A percentile compares a stretch with the other conserved stretches of the same genome.
Evolutionary conservation across 2,113 vertebrate genomes (phyloP).

Genomic region (Oxyruncus cristatus): DNA sequence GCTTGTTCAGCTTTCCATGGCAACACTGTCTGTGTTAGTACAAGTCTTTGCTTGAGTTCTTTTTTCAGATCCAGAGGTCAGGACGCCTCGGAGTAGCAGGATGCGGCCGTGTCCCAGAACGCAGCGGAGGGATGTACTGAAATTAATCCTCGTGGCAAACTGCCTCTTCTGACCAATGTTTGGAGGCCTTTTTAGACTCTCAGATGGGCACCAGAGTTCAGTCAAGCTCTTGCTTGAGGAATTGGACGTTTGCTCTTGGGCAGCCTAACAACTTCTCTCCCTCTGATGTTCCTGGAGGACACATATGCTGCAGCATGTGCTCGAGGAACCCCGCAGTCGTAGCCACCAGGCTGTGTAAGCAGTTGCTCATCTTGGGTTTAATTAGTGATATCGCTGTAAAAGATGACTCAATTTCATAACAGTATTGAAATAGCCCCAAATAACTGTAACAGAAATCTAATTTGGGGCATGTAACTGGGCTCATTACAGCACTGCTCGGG

Average conservation of each 20-base stretch:
- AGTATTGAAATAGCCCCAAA: background rate
- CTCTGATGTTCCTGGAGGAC: background rate
- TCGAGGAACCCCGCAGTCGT: accelerated
- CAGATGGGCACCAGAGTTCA: background rate
- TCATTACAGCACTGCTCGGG: background rate
- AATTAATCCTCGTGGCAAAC: background rate
- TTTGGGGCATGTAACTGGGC: background rate
- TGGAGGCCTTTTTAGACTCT: background rate
- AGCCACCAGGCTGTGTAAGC: background rate
- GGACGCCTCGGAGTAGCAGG: background rate
- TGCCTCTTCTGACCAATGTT: background rate
- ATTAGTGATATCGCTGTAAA: background rate
- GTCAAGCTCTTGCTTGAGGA: background rate
- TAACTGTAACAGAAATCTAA: background rate
- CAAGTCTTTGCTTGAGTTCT: background rate
- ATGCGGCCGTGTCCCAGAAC: background rate
- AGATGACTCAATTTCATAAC: background rate
- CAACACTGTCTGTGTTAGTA: background rate
- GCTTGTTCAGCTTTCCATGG: background rate
- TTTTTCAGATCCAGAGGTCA: background rate
- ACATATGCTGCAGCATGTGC: background rate
- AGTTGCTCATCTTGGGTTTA: slow-evolving; percentile 1
- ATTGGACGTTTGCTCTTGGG: background rate
- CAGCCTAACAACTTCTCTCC: background rate
- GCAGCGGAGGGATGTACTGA: background rate